Evolutionary conservation across 1,140 invertebrate genomes (phyloP).

Genomic region (Tachypleus tridentatus): DNA sequence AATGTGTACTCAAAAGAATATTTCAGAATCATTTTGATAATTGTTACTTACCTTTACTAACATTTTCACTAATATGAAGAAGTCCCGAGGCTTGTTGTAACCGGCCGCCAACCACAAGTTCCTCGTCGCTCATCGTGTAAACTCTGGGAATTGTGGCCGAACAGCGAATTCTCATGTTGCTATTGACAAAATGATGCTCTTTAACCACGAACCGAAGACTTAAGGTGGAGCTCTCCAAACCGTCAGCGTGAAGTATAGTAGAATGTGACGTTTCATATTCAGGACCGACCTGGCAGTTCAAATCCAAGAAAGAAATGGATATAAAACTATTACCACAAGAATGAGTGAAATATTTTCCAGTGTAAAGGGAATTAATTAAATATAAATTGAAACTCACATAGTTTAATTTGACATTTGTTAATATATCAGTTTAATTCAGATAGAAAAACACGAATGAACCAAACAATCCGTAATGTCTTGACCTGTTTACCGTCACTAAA

Average conservation of each 20-base stretch:
- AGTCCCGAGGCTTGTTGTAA: constrained; percentile 7
- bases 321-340: too few species aligned
- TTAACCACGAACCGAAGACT: constrained; percentile 16
- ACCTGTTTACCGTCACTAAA: too few species aligned
- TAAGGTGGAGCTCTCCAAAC: constrained; percentile 15
- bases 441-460: too few species aligned
- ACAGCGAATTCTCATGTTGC: constrained; percentile 20
- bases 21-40: too few species aligned
- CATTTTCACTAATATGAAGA: constrained; percentile 20
- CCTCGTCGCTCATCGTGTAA: constrained; percentile 21
- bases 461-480: too few species aligned
- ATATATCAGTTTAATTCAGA: too few species aligned
- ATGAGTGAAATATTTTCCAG: too few species aligned
- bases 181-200: constrained; percentile 14
- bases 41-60: constrained; percentile 28
- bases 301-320: too few species aligned
- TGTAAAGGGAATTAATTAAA: too few species aligned
- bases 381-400: too few species aligned
- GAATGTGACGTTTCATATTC: constrained; percentile 16
- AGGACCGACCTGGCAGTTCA: constrained; percentile 9
- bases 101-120: constrained; percentile 11
- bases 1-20: too few species aligned
- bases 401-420: too few species aligned
- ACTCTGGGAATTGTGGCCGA: constrained; percentile 19
- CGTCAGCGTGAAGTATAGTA: constrained; percentile 13